Evolutionary conservation across 2,888 invertebrate genomes (phyloP).

Genomic region (Unio delphinus): DNA sequence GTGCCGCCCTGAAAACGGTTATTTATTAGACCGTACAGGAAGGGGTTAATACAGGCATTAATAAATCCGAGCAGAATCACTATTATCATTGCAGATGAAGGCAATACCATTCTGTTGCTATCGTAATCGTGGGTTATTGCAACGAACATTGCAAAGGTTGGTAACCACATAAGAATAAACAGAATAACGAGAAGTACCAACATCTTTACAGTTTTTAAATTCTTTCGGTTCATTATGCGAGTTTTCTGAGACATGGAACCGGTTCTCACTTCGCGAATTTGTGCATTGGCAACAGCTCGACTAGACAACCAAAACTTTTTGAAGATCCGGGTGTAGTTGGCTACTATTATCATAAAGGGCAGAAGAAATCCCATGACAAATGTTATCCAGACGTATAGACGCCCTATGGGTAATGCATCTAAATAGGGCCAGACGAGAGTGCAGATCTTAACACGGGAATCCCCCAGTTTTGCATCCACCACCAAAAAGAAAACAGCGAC

Average conservation of each 20-base stretch:
- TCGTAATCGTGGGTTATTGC: conserved; percentile 43
- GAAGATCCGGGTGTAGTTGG: conserved; percentile 50
- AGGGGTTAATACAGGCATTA: conserved; percentile 55
- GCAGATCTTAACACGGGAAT: conserved; percentile 38
- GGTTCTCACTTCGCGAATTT: too few relatives aligned
- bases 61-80: conserved; percentile 37
- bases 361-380: conserved; percentile 36
- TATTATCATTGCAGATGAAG: conserved; percentile 43
- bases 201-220: conserved; percentile 44
- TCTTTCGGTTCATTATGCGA: conserved; percentile 10
- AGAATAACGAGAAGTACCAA: conserved; percentile 48
- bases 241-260: too few relatives aligned
- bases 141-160: conserved; percentile 46
- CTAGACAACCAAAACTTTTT: conserved; percentile 34
- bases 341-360: conserved; percentile 36
- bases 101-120: conserved; percentile 25
- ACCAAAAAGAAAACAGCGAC: conserved; percentile 47
- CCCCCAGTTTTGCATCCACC: conserved; percentile 27
- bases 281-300: conserved; percentile 15
- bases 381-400: conserved; percentile 29
- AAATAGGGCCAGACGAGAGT: conserved; percentile 51
- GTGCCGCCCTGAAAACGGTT: too few relatives aligned
- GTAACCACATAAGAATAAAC: conserved; percentile 53
- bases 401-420: conserved; percentile 19
- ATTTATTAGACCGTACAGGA: conserved; percentile 52